Conservation (phyloP, 2,113 vertebrate genomes). For the Serranochromis macrocephalus region DNA sequence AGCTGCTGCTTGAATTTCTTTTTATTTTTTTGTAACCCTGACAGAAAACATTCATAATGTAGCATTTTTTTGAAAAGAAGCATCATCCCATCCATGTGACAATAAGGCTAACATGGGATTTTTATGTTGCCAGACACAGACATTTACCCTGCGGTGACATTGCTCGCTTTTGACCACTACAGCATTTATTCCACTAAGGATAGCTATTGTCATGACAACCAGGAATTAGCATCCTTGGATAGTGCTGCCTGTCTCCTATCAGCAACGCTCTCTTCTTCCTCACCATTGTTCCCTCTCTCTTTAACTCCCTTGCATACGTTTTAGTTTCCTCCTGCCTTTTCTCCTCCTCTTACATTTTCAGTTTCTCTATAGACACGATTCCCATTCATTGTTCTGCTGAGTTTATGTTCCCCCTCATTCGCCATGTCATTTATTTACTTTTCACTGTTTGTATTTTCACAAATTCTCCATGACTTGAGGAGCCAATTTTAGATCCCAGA, state of each 20-base stretch:
- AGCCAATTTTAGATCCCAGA: neutral
- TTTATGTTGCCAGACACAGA: neutral
- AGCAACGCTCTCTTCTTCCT: conserved; percentile 4
- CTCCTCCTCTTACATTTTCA: neutral
- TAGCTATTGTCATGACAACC: conserved; percentile 57
- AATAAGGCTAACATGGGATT: neutral
- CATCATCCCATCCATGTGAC: neutral
- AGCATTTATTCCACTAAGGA: neutral
- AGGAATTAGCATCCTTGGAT: conserved; percentile 43
- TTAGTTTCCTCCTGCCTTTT: neutral
- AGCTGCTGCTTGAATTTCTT: neutral
- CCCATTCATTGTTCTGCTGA: neutral
- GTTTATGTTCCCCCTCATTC: neutral
- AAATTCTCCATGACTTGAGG: neutral
- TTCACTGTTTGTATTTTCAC: neutral
- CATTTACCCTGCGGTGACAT: neutral
- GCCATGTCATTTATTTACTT: neutral
- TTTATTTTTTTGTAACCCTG: neutral
- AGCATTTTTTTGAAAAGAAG: neutral
- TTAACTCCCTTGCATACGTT: neutral
- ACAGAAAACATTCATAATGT: neutral
- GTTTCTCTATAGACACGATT: neutral
- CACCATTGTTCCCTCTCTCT: neutral
- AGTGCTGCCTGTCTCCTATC: neutral
- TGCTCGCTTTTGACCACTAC: neutral